Base-by-base conservation (phyloP, 2,888 invertebrate species). In the Stenoptilia bipunctidactyla region DNA sequence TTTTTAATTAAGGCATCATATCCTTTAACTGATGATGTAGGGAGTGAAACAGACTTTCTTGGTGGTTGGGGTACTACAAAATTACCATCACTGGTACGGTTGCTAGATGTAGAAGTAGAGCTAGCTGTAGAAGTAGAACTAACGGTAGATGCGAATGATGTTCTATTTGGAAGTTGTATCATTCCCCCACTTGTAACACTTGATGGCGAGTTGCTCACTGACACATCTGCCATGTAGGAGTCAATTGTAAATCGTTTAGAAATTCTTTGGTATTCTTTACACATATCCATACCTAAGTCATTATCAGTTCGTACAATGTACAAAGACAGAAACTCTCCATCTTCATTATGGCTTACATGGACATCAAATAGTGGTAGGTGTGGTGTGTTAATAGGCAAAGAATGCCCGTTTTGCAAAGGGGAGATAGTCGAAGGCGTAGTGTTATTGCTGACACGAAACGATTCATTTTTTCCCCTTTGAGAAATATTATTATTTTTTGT, bases 61-160 rank as follows among this genome's bases (percentile, higher is more conserved):
- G 85, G 85, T 4, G 82, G 77, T 51, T 75, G 84, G 0, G 85
- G 85, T 0, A 85, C 84, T 0, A 83, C 76, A 39, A 85, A 85
- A 2, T 70, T 65, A 0, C 85, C 85, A 41, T 85, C 85, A 39
- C 79, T 83, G 0, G 85, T 85, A 30, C 85, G 56, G 39, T 70
- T 83, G 40, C 82, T 82, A 0, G 64, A 59, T 12, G 30, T 6
- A 12, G 30, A 30, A 27, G 40, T 43, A 20, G 20, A 20, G 8
- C 20, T 20, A 0, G 63, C 55, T 0, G 73, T 65, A 0, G 84
- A 80, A 6, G 70, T 65, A 0, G 83, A 77, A 44, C 79, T 77
- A 1, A 73, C 66, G 1, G 75, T 76, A 0, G 85, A 83, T 1
- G 72, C 75, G 40, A 77, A 84, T 1, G 84, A 85, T 1, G 68